Evolutionary conservation across 64 coral and sea anemone species (phyloP).

Genomic region (Catalaphyllia jardinei): DNA sequence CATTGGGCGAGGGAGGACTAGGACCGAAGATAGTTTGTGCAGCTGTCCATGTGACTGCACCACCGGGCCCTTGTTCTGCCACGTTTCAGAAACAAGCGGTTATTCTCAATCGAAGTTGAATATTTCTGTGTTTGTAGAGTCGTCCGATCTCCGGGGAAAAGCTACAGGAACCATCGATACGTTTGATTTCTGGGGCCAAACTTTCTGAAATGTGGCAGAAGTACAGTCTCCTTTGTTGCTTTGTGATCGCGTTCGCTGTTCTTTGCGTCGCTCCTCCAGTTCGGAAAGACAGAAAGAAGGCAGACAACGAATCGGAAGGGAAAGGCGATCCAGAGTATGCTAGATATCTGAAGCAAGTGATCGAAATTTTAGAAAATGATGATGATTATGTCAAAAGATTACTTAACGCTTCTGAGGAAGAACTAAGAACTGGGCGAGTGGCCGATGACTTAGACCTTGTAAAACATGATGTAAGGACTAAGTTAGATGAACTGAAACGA

Average conservation of each 20-base stretch:
- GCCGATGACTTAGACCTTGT: slow-evolving; percentile 96
- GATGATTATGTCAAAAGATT: slow-evolving; percentile 93
- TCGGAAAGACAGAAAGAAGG: slow-evolving; percentile 41
- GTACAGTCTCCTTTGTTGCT: not conserved
- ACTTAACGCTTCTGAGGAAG: slow-evolving; percentile 90
- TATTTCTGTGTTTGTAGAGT: not conserved
- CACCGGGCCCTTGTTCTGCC: not conserved
- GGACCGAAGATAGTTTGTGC: not conserved
- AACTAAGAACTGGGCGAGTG: slow-evolving; percentile 81
- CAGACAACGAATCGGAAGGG: slow-evolving; percentile 12
- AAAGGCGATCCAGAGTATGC: slow-evolving; percentile 91
- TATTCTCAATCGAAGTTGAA: not conserved
- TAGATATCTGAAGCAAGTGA: slow-evolving; percentile 95
- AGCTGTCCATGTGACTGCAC: slow-evolving; percentile 22
- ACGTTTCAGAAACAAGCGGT: slow-evolving; percentile 21
- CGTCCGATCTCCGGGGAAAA: not conserved
- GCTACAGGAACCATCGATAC: not conserved
- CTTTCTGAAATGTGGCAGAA: slow-evolving; percentile 22
- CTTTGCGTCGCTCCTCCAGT: slow-evolving; percentile 79
- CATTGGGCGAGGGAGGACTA: not conserved
- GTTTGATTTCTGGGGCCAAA: not conserved
- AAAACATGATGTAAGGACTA: slow-evolving; percentile 89
- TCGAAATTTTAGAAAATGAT: slow-evolving; percentile 98
- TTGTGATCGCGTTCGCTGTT: slow-evolving; percentile 15
- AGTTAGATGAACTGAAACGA: slow-evolving; percentile 92